Percentiles rank a stretch among this genome's conserved stretches.
Evolutionary conservation across 1,140 invertebrate species (phyloP).

Genomic region (Radopholus similis): DNA sequence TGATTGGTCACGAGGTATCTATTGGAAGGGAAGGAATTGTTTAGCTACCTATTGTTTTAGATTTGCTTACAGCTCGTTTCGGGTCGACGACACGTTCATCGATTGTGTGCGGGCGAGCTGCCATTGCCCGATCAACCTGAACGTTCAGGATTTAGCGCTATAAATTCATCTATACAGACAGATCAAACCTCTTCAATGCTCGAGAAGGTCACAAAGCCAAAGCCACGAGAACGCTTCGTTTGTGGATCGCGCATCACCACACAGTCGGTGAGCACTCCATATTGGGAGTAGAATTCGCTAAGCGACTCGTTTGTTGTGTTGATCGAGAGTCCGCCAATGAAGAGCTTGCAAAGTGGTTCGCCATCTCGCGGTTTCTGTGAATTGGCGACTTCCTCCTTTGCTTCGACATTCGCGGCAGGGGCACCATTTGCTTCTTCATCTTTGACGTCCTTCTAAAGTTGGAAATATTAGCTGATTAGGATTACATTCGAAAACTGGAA

Average conservation of each 20-base stretch:
- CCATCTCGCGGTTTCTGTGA: neutral
- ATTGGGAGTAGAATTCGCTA: constrained; percentile 89
- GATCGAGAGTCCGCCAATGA: constrained; percentile 92
- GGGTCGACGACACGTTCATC: constrained; percentile 86
- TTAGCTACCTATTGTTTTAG: too few species aligned
- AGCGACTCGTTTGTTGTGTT: constrained; percentile 89
- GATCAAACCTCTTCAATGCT: constrained; percentile 33
- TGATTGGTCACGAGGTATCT: constrained; percentile 78
- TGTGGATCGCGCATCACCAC: constrained; percentile 96
- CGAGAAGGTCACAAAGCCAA: constrained; percentile 53
- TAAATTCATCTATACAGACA: neutral
- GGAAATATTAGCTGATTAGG: neutral
- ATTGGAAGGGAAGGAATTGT: neutral
- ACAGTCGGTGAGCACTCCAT: constrained; percentile 93
- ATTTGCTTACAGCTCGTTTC: constrained; percentile 71
- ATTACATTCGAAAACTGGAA: neutral
- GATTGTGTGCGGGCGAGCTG: constrained; percentile 75
- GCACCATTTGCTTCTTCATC: neutral
- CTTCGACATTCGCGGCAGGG: too few species aligned
- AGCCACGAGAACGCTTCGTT: constrained; percentile 81
- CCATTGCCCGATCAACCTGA: constrained; percentile 88
- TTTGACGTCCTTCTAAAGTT: neutral
- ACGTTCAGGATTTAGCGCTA: neutral
- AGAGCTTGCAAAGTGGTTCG: constrained; percentile 89
- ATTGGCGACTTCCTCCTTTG: too few species aligned